A percentile compares a stretch with the other conserved stretches of the same genome.
phyloP scores from a whole-genome alignment of 2,113 vertebrate genomes.

The Rhinichthys klamathensis region DNA sequence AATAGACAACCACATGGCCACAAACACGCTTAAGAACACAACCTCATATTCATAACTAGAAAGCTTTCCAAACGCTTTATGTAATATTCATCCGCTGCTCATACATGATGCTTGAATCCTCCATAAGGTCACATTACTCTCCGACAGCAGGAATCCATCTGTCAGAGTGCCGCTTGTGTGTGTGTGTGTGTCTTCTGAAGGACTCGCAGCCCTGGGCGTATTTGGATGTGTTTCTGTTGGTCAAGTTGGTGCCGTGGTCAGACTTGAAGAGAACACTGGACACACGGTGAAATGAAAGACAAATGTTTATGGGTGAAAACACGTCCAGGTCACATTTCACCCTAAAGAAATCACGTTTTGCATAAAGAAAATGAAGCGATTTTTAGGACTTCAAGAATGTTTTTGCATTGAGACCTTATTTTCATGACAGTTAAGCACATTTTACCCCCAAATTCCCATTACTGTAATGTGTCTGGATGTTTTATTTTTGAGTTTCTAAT shows the following conservation, averaged over 20 bases:
- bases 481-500: constrained; percentile 1
- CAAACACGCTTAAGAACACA: constrained; percentile 76
- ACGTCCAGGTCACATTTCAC: background rate
- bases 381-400: background rate
- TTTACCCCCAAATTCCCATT: background rate
- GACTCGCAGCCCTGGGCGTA: constrained; percentile 13
- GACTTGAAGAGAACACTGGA: constrained; percentile 22
- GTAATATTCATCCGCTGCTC: constrained; percentile 38
- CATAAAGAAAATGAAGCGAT: background rate
- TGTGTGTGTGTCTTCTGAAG: constrained; percentile 35
- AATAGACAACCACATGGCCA: constrained; percentile 6
- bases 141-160: constrained; percentile 45
- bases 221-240: constrained; percentile 35
- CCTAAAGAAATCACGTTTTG: background rate
- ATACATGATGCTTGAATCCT: constrained; percentile 29
- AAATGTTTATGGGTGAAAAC: constrained; percentile 34
- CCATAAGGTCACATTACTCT: constrained; percentile 27
- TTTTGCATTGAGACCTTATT: background rate
- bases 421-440: background rate
- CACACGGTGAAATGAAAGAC: constrained; percentile 15
- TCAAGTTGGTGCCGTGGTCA: constrained; percentile 20
- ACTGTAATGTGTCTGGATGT: background rate
- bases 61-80: constrained; percentile 48
- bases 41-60: constrained; percentile 60
- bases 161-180: constrained; percentile 13